Evolutionary conservation across 2,888 invertebrate genomes (phyloP), one percentile per base, ranked within the genome.

Genomic region (Luperina testacea): DNA sequence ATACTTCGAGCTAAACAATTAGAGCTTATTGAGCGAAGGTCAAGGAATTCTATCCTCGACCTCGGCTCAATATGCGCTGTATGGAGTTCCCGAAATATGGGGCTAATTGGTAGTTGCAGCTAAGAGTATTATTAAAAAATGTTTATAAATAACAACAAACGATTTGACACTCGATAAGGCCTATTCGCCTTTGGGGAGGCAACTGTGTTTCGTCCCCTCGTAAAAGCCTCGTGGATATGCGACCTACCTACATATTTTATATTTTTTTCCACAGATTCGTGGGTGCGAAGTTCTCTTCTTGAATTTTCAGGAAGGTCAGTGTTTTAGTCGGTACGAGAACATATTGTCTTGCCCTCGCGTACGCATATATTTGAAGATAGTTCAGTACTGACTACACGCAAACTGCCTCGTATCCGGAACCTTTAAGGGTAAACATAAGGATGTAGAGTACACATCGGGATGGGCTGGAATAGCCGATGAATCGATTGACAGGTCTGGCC

Each of bases 1-100:
- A 87, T 84, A 81, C 11, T 68, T 45, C 77, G 53, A 72, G 87
- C 83, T 69, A 83, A 88, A 87, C 83, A 82, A 87, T 88, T 88
- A 85, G 72, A 42, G 51, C 51, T 76, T 32, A 71, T 88, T 85
- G 51, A 69, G 42, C 11, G 75, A 85, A 76, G 89, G 89, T 38
- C 77, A 72, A 70, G 48, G 42, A 61, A 83, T 87, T 38, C 53
- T 77, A 61, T 83, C 32, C 45, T 68, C 51, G 61, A 27, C 27
- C 27, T 20, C 20, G 38, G 15, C 13, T 38, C 15, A 42, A 64
- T 69, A 57, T 32, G 13, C 13, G 24, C 38, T 59, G 4, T 63
- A 74, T 64, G 9, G 32, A 59, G 67, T 65, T 27, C 59, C 61
- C 38, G 69, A 79, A 75, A 69, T 20, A 68, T 67, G 6, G 13